Base-by-base conservation (phyloP, 1,140 invertebrate species). In the Zaprionus africanus region DNA sequence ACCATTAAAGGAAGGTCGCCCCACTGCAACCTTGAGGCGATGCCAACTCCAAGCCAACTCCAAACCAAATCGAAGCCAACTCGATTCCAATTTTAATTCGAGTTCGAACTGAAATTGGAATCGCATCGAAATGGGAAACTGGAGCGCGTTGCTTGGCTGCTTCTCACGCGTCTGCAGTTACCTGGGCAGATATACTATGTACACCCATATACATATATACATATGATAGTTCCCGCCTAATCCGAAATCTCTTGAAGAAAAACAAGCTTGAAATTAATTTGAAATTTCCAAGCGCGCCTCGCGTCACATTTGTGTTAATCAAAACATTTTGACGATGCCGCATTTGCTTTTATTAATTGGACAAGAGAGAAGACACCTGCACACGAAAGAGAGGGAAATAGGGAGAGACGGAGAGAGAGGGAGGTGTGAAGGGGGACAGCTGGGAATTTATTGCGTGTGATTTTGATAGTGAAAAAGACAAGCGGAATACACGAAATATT, bases 261-360 rank as follows among this genome's bases (percentile, higher is more conserved):
- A 69, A 82, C 83, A 79, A 72, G 79, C 81, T 86, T 78, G 73
- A 81, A 85, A 88, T 90, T 76, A 84, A 90, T 90, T 90, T 88
- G 11, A 66, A 81, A 90, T 90, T 22, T 51, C 19, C 11, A 51
- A 22, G 46, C 46, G 85, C 85, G 79, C 67, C 76, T 88, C 81
- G 90, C 90, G 85, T 90, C 85, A 90, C 85, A 90, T 90, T 90
- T 90, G 85, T 73, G 85, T 77, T 90, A 82, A 90, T 90, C 85
- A 81, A 85, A 90, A 90, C 85, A 90, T 90, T 90, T 90, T 90
- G 85, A 90, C 84, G 41, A 17, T 9, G n/a, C 41, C 85, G 79
- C 81, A 76, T 90, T 90, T 90, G 75, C 73, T 78, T 88, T 82
- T 85, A 90, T 90, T 90, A 90, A 90, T 90, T 90, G 84, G 68